phyloP scores from a whole-genome alignment of 2,888 invertebrate genomes.

The Scaptomyza polygonia region DNA sequence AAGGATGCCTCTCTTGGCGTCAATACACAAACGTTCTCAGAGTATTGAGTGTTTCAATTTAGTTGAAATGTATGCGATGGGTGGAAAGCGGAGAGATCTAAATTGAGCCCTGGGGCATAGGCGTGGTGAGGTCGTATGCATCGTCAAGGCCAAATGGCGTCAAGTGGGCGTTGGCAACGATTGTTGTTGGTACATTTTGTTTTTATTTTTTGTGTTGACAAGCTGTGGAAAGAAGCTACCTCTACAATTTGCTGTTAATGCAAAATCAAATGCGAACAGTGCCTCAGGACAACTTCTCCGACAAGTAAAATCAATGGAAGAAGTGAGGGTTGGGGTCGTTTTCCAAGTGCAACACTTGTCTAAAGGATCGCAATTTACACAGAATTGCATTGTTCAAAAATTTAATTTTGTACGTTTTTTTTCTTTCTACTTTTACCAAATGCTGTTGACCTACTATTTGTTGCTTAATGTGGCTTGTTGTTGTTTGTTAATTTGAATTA shows the following conservation, averaged over 20 bases:
- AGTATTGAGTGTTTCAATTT: slow-evolving; percentile 51
- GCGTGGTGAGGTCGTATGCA: neutral
- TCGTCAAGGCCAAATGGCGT: slow-evolving; percentile 60
- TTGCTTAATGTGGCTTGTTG: neutral
- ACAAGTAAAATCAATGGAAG: slow-evolving; percentile 42
- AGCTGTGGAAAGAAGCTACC: slow-evolving; percentile 54
- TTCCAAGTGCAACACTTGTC: slow-evolving; percentile 31
- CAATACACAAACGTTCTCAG: slow-evolving; percentile 21
- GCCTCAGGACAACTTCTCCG: slow-evolving; percentile 52
- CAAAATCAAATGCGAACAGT: slow-evolving; percentile 55
- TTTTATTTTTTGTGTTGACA: slow-evolving; percentile 57
- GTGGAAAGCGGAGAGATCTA: neutral
- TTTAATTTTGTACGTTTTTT: slow-evolving; percentile 26
- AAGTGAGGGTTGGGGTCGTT: neutral
- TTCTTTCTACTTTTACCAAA: slow-evolving; percentile 19
- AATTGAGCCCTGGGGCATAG: slow-evolving; percentile 39
- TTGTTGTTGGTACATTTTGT: slow-evolving; percentile 13
- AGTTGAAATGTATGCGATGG: slow-evolving; percentile 21
- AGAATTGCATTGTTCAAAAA: slow-evolving; percentile 68
- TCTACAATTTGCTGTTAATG: slow-evolving; percentile 59
- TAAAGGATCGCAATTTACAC: slow-evolving; percentile 49
- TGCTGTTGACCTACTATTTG: slow-evolving; percentile 40
- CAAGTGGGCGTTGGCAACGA: slow-evolving; percentile 55
- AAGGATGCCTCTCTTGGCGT: slow-evolving; percentile 32
- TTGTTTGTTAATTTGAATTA: slow-evolving; percentile 60